phyloP scores from a whole-genome alignment of 2,888 invertebrate species.

The Mactromeris polynyma region DNA sequence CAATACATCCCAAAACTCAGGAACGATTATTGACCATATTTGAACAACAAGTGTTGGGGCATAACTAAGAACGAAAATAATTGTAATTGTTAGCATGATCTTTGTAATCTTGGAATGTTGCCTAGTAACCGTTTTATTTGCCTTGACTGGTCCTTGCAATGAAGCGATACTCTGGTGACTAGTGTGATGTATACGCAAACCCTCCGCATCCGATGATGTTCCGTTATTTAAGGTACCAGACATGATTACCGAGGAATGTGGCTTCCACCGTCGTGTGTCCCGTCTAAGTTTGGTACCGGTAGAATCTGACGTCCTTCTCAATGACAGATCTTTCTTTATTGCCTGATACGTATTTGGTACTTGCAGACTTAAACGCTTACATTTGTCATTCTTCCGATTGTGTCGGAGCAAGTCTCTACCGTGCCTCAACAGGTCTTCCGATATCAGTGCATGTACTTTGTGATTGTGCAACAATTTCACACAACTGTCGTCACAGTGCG shows the following conservation, averaged over 20 bases:
- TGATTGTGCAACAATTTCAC: not conserved
- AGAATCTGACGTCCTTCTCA: constrained; percentile 21
- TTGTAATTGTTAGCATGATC: constrained; percentile 71
- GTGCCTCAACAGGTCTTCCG: not conserved
- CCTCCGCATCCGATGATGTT: not conserved
- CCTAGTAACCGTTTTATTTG: not conserved
- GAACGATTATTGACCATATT: constrained; percentile 56
- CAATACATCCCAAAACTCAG: constrained; percentile 63
- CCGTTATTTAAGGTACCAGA: not conserved
- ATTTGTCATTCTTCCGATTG: not conserved
- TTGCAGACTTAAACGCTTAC: constrained; percentile 27
- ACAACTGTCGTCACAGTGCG: not conserved
- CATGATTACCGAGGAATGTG: not conserved
- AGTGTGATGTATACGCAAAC: constrained; percentile 39
- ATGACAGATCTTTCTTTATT: not conserved
- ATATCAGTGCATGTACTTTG: not conserved
- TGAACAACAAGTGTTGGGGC: constrained; percentile 65
- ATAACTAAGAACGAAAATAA: constrained; percentile 69
- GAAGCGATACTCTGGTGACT: constrained; percentile 24
- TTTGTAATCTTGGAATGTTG: constrained; percentile 70
- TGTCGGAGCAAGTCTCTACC: not conserved
- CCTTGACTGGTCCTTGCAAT: constrained; percentile 14
- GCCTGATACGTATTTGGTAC: not conserved
- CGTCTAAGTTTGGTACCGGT: not conserved
- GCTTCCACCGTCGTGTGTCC: not conserved